Base-by-base conservation (phyloP, 2,113 vertebrate genomes). In the Orcinus orca region DNA sequence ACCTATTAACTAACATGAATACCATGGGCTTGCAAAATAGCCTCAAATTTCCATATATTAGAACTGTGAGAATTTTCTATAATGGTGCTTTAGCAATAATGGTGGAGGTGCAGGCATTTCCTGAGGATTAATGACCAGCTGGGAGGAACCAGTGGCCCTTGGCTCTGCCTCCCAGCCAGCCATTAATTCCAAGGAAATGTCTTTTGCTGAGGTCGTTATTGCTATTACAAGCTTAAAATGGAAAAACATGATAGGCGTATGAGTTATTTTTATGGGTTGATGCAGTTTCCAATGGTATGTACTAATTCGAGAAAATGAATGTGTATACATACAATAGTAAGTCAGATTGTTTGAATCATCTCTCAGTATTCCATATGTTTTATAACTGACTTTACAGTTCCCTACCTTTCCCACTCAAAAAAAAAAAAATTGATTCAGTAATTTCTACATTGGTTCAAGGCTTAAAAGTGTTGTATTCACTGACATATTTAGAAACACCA, bases 11-110 rank as follows among this genome's bases (percentile, higher is more conserved):
- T 97, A 95, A 97, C 95, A 85, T 90, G 88, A 97, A 95, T 1
- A 9, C 88, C 26, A 8, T 6, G 87, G 55, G 87, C 96, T 98
- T 97, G 82, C 98, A 95, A 90, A 97, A 96, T 88, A 97, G 96
- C 98, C 97, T 98, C 98, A 94, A 91, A 89, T 98, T 98, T 97
- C 98, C 93, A 96, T 97, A 91, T 97, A 97, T 86, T 63, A 20
- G 97, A 98, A 95, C 97, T 96, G 93, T 98, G 98, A 96, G 95
- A 93, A 85, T 98, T 98, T 97, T 98, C 97, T 97, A 44, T 98
- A 96, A 95, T 97, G 95, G 83, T 96, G 50, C 63, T 96, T 79
- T 87, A 97, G 73, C 96, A 98, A 97, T 97, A 97, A 97, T 95
- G 97, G 96, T 94, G 98, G 97, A 97, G 92, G 88, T 82, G n/a